A percentile compares a stretch with the other conserved stretches of the same genome.
Evolutionary conservation across 2,888 invertebrate genomes (phyloP).

Genomic region (Esperia sulphurella): DNA sequence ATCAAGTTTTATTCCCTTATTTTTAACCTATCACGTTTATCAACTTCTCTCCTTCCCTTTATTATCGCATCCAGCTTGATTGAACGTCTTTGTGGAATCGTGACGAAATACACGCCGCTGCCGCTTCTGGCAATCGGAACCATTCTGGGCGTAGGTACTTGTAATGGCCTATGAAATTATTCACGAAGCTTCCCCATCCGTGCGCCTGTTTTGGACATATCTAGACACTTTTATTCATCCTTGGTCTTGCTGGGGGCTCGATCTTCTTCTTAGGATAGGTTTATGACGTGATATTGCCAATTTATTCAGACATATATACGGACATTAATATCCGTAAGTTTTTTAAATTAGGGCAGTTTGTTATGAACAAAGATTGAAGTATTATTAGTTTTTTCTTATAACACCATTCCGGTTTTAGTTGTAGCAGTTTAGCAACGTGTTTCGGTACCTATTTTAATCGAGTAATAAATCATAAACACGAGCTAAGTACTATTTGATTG

Average conservation of each 20-base stretch:
- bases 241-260: conserved; percentile 10
- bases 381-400: background rate
- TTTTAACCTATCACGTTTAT: no score
- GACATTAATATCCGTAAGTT: background rate
- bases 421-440: background rate
- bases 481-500: background rate
- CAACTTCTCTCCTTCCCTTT: background rate
- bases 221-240: conserved; percentile 33
- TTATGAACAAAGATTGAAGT: background rate
- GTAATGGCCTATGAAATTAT: conserved; percentile 50
- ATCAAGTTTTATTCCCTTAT: no score
- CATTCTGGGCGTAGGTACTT: conserved; percentile 9
- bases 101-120: conserved; percentile 26
- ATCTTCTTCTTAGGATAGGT: background rate
- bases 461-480: background rate
- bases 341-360: background rate
- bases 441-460: background rate
- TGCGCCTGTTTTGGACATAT: conserved; percentile 42
- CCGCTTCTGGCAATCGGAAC: conserved; percentile 30
- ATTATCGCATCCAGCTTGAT: background rate
- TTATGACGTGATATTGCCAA: no score
- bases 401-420: background rate
- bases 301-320: background rate
- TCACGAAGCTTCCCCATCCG: conserved; percentile 37
- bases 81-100: conserved; percentile 16